Base-by-base conservation (phyloP, 2,113 vertebrate genomes). In the Cheilinus undulatus region DNA sequence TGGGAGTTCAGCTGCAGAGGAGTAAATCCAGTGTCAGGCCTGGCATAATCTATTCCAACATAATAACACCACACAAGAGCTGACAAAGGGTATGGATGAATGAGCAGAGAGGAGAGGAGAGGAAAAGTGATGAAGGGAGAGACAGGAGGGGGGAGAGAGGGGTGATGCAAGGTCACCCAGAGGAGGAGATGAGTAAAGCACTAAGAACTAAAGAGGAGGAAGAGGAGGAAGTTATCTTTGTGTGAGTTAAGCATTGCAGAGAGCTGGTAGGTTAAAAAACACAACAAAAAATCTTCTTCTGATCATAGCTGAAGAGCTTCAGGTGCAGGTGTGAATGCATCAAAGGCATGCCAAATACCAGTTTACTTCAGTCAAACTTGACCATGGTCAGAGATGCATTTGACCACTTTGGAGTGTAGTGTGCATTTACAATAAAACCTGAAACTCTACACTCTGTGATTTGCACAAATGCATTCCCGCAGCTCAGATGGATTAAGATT, bases 1-100 rank as follows among this genome's bases (percentile, higher is more conserved):
- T 32, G 61, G 49, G 15, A 19, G 51, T 36, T 53, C 24, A 20
- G 77, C 28, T 26, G 67, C 40, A 42, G 57, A 62, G 60, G 69
- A 66, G 58, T 54, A 78, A 69, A 82, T 78, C 62, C 67, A 69
- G 60, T 43, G 68, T 78, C 43, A 48, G 40, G 52, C 46, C 28
- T 9, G 34, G n/a, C 23, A 63, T 75, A 72, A 78, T 78, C 62
- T 78, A 49, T 57, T 70, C 36, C 63, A 66, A 57, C 58, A 67
- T 56, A 61, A 76, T 73, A 67, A 82, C 28, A 46, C 81, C 80
- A 80, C 51, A 7, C n/a, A 4, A 54, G 28, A 68, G 70, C 59
- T 72, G 50, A 70, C 60, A 70, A 76, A 72, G 50, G 51, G 36
- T 19, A 8, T 30, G 59, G 24, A 43, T 36, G 49, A 69, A 54